Evolutionary conservation across 2,797 vertebrate genomes (phyloP), one percentile per base, ranked within the genome.

Genomic region (Pampus argenteus): DNA sequence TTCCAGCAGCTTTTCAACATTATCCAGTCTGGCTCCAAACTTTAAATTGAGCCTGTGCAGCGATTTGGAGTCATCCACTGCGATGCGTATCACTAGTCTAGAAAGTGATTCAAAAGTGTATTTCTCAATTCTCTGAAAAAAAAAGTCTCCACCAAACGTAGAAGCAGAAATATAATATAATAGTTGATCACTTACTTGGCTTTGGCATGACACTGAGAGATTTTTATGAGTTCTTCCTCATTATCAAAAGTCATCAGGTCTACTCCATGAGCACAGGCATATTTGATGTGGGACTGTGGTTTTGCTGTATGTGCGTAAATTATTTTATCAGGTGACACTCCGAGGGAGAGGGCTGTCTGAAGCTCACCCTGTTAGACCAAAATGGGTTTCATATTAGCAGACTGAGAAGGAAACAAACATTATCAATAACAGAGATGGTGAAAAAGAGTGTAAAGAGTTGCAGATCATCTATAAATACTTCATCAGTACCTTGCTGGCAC

Each of bases 401-500:
- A 34, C 28, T 10, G 14, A 20, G n/a, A 38, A 47, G 6, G 81
- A 72, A 5, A 52, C 52, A 28, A 55, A 5, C 2, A 40, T 40
- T n/a, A 5, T 36, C 18, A 2, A 10, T 9, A 29, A 51, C 0
- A 51, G 44, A 25, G 29, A 38, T 2, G 2, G 1, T 26, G 3
- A 14, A 18, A 56, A 47, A 10, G 18, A n/a, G n/a, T n/a, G 3
- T 10, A 25, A 25, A 13, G 3, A 36, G 34, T 36, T 36, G 10
- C 4, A 23, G 14, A 63, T 18, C 14, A 25, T 59, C 2, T 31
- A 18, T 15, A 4, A 51, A 4, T 56, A 2, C 20, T 22, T 60
- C 2, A 45, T 50, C 23, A 0, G 3, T 90, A 96, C 95, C 94
- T 96, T 95, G 86, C 74, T 96, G 63, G 93, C 84, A 78, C 96